Conservation (phyloP, 2,888 invertebrate species). For the Leptopterna dolabrata region DNA sequence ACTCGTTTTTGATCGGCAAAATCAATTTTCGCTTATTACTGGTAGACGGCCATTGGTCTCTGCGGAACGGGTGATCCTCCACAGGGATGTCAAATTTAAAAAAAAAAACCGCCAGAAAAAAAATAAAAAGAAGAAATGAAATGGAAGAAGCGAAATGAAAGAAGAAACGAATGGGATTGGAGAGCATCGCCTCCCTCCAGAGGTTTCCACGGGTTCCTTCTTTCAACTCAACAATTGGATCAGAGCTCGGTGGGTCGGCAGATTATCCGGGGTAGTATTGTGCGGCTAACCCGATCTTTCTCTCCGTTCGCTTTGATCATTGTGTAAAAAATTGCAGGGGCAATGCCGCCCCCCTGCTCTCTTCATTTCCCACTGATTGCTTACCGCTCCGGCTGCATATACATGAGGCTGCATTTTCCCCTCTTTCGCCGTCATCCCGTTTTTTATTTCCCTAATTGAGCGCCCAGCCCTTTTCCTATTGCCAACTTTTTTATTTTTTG, state of each 20-base stretch:
- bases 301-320: conserved; percentile 33
- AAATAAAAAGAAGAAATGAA: not conserved
- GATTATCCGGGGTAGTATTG: conserved; percentile 29
- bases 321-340: not conserved
- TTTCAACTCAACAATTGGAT: conserved; percentile 37
- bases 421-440: not conserved
- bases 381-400: conserved; percentile 14
- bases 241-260: conserved; percentile 33
- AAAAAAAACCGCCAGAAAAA: not conserved
- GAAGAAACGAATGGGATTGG: not conserved
- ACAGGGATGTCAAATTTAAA: not conserved
- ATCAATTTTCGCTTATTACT: too few relatives aligned
- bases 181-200: not conserved
- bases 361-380: conserved; percentile 31
- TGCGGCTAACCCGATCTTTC: conserved; percentile 44
- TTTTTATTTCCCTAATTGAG: conserved; percentile 27
- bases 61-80: not conserved
- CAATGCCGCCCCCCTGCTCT: not conserved
- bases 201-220: not conserved
- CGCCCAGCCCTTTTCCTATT: not conserved
- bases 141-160: not conserved
- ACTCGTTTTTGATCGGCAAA: too few relatives aligned
- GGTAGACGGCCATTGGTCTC: too few relatives aligned
- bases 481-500: not conserved
- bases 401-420: conserved; percentile 33